Evolutionary conservation across 2,113 vertebrate genomes (phyloP), one percentile per base, ranked within the genome.

Genomic region (Xenus cinereus): DNA sequence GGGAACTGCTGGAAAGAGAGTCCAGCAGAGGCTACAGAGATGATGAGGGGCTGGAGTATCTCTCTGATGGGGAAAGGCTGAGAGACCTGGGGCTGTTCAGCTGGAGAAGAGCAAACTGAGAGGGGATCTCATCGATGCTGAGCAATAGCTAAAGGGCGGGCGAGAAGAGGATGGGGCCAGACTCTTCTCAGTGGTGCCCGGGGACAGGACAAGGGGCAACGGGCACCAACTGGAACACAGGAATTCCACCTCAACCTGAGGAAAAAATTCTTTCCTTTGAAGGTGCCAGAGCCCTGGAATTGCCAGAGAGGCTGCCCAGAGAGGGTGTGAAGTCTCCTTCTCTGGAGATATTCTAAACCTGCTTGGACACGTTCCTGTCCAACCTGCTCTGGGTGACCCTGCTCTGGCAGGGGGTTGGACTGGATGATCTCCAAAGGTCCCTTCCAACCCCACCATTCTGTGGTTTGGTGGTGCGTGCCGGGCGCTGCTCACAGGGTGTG

Each of bases 1-100:
- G 14, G n/a, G n/a, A 35, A 35, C n/a, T 60, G 14, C 57, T 60
- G 57, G n/a, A n/a, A n/a, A 24, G n/a, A 60, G 57, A 5, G n/a
- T 10, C 9, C 9, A 14, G n/a, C 2, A 1, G n/a, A 35, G 57
- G 14, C 57, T 60, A 24, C 4, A 3, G 10, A 16, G n/a, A n/a
- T 60, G 33, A 10, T 24, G 3, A 60, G n/a, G n/a, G n/a, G 4
- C 57, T 60, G n/a, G 57, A 60, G 14, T n/a, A 15, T 24, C 57
- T 60, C n/a, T 35, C 22, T 35, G 13, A 14, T 60, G 57, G 23
- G 33, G 56, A n/a, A 60, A 35, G 22, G 56, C 56, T 59, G 33
- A n/a, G 57, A 7, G 33, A 9, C 33, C 14, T 39, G 37, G 60
- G 26, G 16, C 60, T 39, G 37, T 39, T 63, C 17, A 39, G 37